Evolutionary conservation across 1,140 invertebrate species (phyloP).

Genomic region (Halictus rubicundus): DNA sequence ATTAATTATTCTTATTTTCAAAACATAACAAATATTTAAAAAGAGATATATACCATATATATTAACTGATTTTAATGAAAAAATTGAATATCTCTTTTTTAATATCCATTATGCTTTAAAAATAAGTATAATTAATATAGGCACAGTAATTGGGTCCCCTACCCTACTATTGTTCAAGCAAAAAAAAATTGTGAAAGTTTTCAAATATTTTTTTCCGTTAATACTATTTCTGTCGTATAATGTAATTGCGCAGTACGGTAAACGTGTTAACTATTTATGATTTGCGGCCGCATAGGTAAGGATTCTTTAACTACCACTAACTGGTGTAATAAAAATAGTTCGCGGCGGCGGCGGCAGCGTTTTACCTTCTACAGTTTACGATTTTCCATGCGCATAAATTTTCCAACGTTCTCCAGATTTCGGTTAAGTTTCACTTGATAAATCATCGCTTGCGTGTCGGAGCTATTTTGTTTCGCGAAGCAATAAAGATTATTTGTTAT

Average conservation of each 20-base stretch:
- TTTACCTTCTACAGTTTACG: not conserved
- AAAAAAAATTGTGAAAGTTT: no score
- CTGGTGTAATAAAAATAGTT: not conserved
- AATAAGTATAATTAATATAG: no score
- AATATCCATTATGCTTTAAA: no score
- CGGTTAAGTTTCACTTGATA: conserved; percentile 16
- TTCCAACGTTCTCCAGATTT: not conserved
- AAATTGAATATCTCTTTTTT: no score
- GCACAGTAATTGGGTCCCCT: no score
- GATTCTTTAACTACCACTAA: not conserved
- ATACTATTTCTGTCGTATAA: not conserved
- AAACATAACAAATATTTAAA: no score
- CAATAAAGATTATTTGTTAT: conserved; percentile 31
- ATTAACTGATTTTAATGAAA: no score
- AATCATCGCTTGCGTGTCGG: conserved; percentile 18
- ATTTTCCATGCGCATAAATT: conserved; percentile 29
- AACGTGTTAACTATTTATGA: not conserved
- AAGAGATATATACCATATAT: no score
- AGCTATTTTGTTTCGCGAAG: conserved; percentile 17
- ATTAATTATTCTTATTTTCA: no score
- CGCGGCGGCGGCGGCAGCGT: no score
- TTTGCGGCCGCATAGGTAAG: not conserved
- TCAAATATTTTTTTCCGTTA: not conserved
- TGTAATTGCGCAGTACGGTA: not conserved
- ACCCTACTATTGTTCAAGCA: no score